Base-by-base conservation (phyloP, 1,140 invertebrate species). In the Melanaphis sacchari region DNA sequence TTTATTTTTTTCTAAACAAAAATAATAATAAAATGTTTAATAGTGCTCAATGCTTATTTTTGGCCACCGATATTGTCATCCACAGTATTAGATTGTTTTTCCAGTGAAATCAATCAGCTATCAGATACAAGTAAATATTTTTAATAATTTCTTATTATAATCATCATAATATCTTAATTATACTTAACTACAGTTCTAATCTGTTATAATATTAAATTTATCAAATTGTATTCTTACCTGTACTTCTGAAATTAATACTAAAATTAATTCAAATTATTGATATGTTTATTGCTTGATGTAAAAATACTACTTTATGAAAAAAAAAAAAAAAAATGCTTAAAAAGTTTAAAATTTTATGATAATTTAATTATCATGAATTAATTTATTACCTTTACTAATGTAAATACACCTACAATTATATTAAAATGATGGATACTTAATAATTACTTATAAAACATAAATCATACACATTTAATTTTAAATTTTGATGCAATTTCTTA, bases 121-220 rank as follows among this genome's bases (percentile, higher is more conserved):
- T 38, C 36, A 22, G n/a, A 89, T 89, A 52, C 87, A 89, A 52
- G 46, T 89, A 89, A 88, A 89, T 89, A 89, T 52, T 41, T 46
- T 41, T 85, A 85, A 41, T 88, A 88, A 22, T 36, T 46, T 46
- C n/a, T 36, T 87, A 87, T 87, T 82, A 1, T n/a, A 66, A n/a
- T 66, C n/a, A 66, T n/a, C 9, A 66, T 36, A 76, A 49, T 49
- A 49, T 49, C 1, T 49, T 15, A 18, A 18, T 49, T 15, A 31
- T 66, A 66, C 31, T n/a, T 3, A 66, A 66, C 15, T 4, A 66
- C 9, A 66, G 38, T 81, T 81, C 5, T 24, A 38, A 38, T 22
- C 26, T 84, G 38, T 84, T 84, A 8, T 82, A 24, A 24, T 84
- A 84, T 84, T 84, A 7, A 22, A 81, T 81, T 36, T 22, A 81